Evolutionary conservation across 2,113 vertebrate species (phyloP).

Genomic region (Sinocyclocheilus grahami): DNA sequence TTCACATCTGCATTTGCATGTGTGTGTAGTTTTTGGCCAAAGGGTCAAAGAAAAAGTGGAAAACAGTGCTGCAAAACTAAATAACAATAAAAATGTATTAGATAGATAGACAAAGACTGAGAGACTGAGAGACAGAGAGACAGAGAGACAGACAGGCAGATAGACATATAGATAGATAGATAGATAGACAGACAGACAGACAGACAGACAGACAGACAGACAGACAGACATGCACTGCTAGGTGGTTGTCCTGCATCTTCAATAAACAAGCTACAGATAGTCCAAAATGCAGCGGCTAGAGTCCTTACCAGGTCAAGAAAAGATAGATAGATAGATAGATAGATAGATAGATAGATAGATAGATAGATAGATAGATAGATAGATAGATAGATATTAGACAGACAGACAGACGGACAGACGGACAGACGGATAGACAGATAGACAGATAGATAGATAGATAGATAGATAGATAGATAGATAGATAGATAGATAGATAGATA

Average conservation of each 20-base stretch:
- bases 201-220: background rate
- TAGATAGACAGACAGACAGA: background rate
- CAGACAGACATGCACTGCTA: no score
- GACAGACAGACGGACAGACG: no score
- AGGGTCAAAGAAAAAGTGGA: background rate
- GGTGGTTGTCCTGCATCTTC: no score
- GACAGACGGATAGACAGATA: no score
- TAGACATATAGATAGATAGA: background rate
- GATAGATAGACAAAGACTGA: background rate
- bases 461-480: background rate
- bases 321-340: background rate
- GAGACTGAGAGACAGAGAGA: background rate
- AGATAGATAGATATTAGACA: background rate
- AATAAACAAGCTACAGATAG: no score
- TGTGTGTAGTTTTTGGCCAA: background rate
- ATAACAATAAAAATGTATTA: no score
- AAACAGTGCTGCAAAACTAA: background rate
- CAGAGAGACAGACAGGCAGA: background rate
- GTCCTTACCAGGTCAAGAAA: no score
- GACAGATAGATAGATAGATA: background rate
- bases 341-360: background rate
- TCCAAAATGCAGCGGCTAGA: no score
- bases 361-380: background rate
- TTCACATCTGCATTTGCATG: background rate
- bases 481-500: background rate